A percentile compares a stretch with the other conserved stretches of the same genome.
Evolutionary conservation across 2,113 vertebrate genomes (phyloP).

Genomic region (Anser brachyrhynchus): DNA sequence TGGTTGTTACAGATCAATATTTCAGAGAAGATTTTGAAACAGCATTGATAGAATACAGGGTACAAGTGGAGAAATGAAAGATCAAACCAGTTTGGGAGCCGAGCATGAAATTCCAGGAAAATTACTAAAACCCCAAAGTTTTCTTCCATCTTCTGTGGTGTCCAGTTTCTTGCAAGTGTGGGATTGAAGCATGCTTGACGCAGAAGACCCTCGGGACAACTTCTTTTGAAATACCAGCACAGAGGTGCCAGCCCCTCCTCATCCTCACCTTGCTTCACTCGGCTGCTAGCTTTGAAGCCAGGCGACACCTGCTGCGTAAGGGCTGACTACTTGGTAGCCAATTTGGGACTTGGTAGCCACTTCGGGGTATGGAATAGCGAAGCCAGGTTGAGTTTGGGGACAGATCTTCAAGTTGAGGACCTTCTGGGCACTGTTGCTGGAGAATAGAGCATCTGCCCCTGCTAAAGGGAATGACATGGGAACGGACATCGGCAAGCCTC

Average conservation of each 20-base stretch:
- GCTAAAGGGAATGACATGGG: background rate
- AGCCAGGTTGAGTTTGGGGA: background rate
- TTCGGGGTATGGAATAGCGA: background rate
- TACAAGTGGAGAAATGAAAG: background rate
- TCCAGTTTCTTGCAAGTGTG: background rate
- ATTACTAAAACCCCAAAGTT: background rate
- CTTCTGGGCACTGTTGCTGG: background rate
- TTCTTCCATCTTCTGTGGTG: background rate
- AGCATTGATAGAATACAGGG: background rate
- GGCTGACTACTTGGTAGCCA: background rate
- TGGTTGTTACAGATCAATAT: background rate
- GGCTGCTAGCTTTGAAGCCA: background rate
- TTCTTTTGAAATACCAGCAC: background rate
- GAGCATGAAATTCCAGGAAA: background rate
- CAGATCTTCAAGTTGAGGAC: background rate
- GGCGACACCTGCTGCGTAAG: background rate
- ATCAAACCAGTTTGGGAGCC: background rate
- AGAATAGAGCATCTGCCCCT: background rate
- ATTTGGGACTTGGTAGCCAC: too few species aligned
- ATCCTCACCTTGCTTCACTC: background rate
- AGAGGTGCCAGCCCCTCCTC: background rate
- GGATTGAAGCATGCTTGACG: background rate
- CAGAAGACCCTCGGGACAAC: background rate
- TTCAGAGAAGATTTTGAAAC: background rate
- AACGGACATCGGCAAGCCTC: background rate